Base-by-base conservation (phyloP, 2,888 invertebrate genomes). In the Odontothrips loti region DNA sequence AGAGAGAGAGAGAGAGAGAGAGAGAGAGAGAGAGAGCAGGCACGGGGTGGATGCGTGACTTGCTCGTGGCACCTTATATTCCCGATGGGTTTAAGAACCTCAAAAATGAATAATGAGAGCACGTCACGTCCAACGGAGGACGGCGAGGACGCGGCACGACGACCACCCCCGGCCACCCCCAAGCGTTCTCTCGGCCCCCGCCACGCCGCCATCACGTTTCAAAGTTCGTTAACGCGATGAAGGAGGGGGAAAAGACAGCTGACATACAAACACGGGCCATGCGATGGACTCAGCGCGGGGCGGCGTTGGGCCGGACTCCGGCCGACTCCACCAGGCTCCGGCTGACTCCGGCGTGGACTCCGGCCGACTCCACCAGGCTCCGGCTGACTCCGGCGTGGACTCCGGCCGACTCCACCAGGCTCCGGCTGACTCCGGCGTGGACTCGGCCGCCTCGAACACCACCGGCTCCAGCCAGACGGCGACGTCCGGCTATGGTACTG, bases 221-320 rank as follows among this genome's bases (percentile, higher is more conserved):
- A 75, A 75, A 75, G 68, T 75, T 75, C 68, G 68, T 75, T 75
- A 75, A 75, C 68, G 68, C 68, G 68, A 75, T 75, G 68, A 75
- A 27, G 68, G 68, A 75, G 68, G 68, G 68, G 68, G 15, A 58
- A 58, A 58, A 75, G 68, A 27, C 68, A 75, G 68, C 68, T 58
- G 58, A 58, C 58, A 58, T 58, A 58, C 68, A 75, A 75, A 75
- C 68, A 75, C 68, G 68, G 34, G 34, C 34, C 34, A 43, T 43
- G 34, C 34, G 34, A 43, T 43, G 34, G 34, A 43, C 34, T 43
- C 34, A 6, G 34, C 34, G 34, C 34, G 34, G 34, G 34, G 34
- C 34, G 34, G 34, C 3, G 34, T 43, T 4, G 34, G 34, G 34
- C 15, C 58, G 15, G 20, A 58, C 58, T 15, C 58, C 58, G 17